Percentiles rank a stretch among this genome's conserved stretches.
Conservation (phyloP, 2,113 vertebrate genomes). For the Cynopterus brachyotis region DNA sequence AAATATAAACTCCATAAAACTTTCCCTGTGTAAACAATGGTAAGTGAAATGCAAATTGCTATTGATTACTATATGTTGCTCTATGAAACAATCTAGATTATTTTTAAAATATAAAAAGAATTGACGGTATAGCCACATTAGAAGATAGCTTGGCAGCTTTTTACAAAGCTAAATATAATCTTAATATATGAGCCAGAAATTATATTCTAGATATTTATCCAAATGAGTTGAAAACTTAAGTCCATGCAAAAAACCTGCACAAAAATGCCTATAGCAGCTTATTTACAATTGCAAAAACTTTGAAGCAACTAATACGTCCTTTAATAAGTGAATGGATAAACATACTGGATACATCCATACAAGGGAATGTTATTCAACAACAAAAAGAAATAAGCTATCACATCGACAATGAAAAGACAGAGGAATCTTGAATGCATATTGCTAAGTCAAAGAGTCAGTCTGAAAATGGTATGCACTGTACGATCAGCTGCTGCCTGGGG, state of each 20-base stretch:
- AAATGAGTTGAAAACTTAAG: not conserved
- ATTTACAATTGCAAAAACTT: not conserved
- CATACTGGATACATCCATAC: not conserved
- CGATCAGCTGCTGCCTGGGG: not conserved
- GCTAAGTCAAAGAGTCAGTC: not conserved
- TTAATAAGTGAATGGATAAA: not conserved
- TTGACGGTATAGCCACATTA: not conserved
- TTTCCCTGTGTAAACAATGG: not conserved
- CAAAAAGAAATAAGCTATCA: conserved; percentile 7
- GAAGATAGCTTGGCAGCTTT: not conserved
- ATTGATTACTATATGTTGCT: not conserved
- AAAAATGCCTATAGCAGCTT: not conserved
- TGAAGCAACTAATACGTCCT: not conserved
- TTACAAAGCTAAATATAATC: not conserved
- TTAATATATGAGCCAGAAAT: not conserved
- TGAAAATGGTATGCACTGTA: not conserved
- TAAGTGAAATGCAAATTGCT: not conserved
- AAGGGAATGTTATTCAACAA: not conserved
- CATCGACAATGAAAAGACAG: not conserved
- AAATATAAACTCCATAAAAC: not conserved
- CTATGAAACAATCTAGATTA: not conserved
- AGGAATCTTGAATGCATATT: not conserved
- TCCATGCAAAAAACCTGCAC: not conserved
- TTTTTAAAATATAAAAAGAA: not conserved
- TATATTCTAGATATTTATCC: not conserved